phyloP scores from a whole-genome alignment of 30 jellyfish, hydroid and myxozoan species.

The Hydractinia symbiolongicarpus region DNA sequence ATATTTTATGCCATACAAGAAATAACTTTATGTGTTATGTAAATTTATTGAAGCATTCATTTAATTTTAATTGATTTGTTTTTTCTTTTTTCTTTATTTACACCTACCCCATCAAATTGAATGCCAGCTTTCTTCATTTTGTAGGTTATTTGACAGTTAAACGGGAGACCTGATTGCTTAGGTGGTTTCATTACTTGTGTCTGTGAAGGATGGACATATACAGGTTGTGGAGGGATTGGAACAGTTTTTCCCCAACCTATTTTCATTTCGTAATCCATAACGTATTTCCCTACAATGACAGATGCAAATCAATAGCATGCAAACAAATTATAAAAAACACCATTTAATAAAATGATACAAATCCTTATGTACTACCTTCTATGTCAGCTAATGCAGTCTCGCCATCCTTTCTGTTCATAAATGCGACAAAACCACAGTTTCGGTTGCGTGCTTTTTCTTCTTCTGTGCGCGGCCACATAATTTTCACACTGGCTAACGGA shows the following conservation, averaged over 20 bases:
- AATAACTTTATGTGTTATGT: no score
- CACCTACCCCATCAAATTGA: constrained; percentile 85
- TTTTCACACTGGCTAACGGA: constrained; percentile 95
- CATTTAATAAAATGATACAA: not conserved
- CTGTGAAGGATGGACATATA: constrained; percentile 92
- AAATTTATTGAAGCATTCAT: no score
- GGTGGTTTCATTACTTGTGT: constrained; percentile 89
- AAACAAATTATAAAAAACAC: not conserved
- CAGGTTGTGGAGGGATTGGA: constrained; percentile 97
- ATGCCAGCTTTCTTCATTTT: constrained; percentile 40
- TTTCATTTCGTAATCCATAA: constrained; percentile 87
- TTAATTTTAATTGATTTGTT: no score
- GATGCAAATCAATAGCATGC: not conserved
- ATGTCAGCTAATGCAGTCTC: constrained; percentile 74
- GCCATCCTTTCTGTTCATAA: constrained; percentile 86
- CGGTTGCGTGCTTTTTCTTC: constrained; percentile 93
- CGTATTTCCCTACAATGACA: constrained; percentile 58
- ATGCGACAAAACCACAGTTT: constrained; percentile 97
- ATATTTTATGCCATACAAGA: no score
- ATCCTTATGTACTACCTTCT: constrained; percentile 32
- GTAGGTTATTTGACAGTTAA: constrained; percentile 68
- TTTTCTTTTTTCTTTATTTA: no score
- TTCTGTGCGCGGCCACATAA: constrained; percentile 99
- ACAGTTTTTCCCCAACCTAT: constrained; percentile 97
- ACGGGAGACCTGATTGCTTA: constrained; percentile 91